phyloP scores from a whole-genome alignment of 1,140 invertebrate genomes.

The Galendromus occidentalis region DNA sequence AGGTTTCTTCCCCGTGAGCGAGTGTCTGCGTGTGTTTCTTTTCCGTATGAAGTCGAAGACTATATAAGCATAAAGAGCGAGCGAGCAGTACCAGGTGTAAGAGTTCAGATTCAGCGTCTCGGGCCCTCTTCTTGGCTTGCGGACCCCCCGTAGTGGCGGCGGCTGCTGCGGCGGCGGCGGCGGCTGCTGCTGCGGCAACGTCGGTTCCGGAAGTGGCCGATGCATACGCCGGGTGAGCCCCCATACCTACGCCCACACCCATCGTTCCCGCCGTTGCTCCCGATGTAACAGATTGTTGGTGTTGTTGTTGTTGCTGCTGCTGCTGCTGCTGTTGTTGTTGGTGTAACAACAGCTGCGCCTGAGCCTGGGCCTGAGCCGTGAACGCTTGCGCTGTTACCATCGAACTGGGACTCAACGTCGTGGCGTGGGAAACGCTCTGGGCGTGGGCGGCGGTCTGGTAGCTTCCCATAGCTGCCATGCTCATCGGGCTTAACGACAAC shows the following conservation, averaged over 20 bases:
- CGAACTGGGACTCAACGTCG: neutral
- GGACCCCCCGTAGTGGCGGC: neutral
- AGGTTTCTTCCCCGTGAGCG: no score
- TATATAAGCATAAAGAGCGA: no score
- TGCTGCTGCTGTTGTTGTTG: neutral
- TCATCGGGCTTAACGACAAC: slow-evolving; percentile 7
- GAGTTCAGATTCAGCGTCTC: slow-evolving; percentile 8
- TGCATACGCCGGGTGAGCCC: neutral
- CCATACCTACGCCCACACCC: neutral
- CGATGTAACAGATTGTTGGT: neutral
- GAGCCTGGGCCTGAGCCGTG: slow-evolving; percentile 1
- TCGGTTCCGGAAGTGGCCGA: neutral
- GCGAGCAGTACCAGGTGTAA: slow-evolving; percentile 10
- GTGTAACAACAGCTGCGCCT: slow-evolving; percentile 5
- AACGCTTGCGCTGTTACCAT: neutral
- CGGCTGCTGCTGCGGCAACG: neutral
- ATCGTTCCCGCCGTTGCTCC: neutral
- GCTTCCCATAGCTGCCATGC: slow-evolving; percentile 6
- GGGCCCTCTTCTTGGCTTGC: slow-evolving; percentile 9
- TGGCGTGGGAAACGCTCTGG: neutral
- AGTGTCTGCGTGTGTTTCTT: no score
- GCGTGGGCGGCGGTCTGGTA: slow-evolving; percentile 5
- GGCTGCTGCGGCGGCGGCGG: neutral
- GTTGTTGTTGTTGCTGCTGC: neutral
- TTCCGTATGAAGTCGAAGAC: no score